Evolutionary conservation across 1,140 invertebrate genomes (phyloP), one percentile per base, ranked within the genome.

Genomic region (Lepidostoma basale): DNA sequence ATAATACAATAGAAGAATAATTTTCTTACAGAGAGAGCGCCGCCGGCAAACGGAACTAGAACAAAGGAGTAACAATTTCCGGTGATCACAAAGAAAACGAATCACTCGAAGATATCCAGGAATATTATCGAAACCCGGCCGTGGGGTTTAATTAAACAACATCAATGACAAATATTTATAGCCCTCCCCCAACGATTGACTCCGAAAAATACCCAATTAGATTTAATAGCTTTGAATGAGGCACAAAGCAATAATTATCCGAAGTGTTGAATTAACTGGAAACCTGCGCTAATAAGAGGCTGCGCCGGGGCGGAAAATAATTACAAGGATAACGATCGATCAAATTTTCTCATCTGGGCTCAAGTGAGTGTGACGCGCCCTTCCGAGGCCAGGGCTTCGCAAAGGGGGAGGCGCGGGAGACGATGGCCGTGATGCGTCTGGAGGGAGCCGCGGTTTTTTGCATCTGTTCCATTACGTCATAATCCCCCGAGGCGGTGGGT

Each of bases 321-420:
- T 36, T 56, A 56, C 30, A 30, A 18, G 30, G 52, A 56, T 56
- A 56, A 56, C 30, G 52, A 56, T 56, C 52, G 52, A 56, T 56
- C 52, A 56, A 18, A 56, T 30, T 56, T 54, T 56, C 33, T 36
- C 52, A 56, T 56, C 52, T 39, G 28, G 30, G 52, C 28, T 22
- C 28, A 18, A 56, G 30, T 54, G 49, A 33, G 49, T 36, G 52
- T 56, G 52, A 33, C 30, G 30, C 30, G 52, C 52, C 14, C 52
- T 36, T 16, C 16, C 14, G n/a, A n/a, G n/a, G n/a, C n/a, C n/a
- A n/a, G n/a, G n/a, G 33, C 33, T n/a, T n/a, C 33, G 33, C 33
- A n/a, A n/a, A 20, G 18, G 30, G 52, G n/a, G 10, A 18, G 49
- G 52, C n/a, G 18, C 9, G 23, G 8, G 47, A 26, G 12, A 1